Evolutionary conservation across 2,797 vertebrate species (phyloP), one percentile per base, ranked within the genome.

Genomic region (Toxotes lorentzi): DNA sequence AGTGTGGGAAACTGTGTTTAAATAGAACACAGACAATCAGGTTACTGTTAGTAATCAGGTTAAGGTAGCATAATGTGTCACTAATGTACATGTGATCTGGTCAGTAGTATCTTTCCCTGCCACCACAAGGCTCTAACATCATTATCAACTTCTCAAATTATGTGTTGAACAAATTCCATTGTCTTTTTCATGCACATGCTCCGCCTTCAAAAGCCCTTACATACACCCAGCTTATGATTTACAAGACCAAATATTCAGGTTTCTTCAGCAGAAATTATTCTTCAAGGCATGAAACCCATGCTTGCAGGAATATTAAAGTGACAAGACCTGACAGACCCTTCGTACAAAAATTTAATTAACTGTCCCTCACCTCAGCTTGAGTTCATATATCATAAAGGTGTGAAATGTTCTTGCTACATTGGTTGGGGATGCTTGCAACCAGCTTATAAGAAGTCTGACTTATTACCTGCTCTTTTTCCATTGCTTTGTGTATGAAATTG

Each of bases 311-410:
- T 19, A 30, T 34, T 32, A 16, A 48, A 45, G 43, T 50, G 13
- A 19, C 27, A 64, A 14, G 16, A 62, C 21, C 34, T 45, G 7
- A 38, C 45, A 32, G 7, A 24, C 11, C 10, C 11, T 30, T 17
- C 24, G 21, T 5, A 14, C 13, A 53, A 58, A 19, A 35, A 40
- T 47, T 4, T 8, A 23, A 58, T 65, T 53, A 66, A 27, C 23
- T 27, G 1, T 57, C 40, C 50, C 14, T 67, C 32, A 75, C 38
- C 59, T 76, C 47, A 76, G 35, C 51, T 70, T 17, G 69, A 83
- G 76, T 78, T 79, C 70, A 70, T 58, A 6, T 78, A 32, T 70
- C 61, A 73, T 72, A 30, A 67, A 79, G 47, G 70, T 86, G 85
- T 80, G 58, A 89, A 83, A 85, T 78, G 58, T 40, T 70, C 13